Evolutionary conservation across 1,140 invertebrate genomes (phyloP).

Genomic region (Papilio machaon): DNA sequence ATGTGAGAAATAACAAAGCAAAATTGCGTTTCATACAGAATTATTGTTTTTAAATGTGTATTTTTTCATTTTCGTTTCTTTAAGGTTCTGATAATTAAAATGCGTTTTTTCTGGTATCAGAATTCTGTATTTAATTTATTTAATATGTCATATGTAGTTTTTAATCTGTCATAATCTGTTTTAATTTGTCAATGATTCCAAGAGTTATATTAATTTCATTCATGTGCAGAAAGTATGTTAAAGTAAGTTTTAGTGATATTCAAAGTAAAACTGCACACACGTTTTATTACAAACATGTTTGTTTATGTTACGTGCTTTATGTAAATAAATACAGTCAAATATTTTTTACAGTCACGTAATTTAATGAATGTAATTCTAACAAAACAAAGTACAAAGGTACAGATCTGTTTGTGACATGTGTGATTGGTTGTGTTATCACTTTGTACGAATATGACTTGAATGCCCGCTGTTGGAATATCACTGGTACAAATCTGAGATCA

Average conservation of each 20-base stretch:
- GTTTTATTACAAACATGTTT: too few relatives aligned
- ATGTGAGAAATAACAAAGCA: neutral
- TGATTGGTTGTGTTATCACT: conserved; percentile 11
- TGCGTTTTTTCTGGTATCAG: too few relatives aligned
- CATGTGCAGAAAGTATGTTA: too few relatives aligned
- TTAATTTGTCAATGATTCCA: too few relatives aligned
- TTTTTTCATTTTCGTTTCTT: neutral
- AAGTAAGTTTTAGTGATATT: too few relatives aligned
- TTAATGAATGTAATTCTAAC: neutral
- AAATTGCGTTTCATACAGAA: conserved; percentile 18
- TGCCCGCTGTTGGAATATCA: neutral
- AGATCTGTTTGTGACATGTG: conserved; percentile 23
- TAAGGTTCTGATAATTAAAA: too few relatives aligned
- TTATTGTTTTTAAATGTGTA: neutral
- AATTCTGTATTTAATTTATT: too few relatives aligned
- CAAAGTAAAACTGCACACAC: too few relatives aligned
- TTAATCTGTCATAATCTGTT: too few relatives aligned
- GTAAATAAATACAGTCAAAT: neutral
- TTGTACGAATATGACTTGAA: neutral
- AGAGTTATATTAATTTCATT: too few relatives aligned
- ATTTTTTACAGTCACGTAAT: neutral
- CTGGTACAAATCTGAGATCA: neutral
- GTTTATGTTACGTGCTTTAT: neutral
- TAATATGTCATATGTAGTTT: too few relatives aligned
- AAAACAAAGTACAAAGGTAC: conserved; percentile 22